phyloP scores from a whole-genome alignment of 2,113 vertebrate species.

The Mesitornis unicolor region DNA sequence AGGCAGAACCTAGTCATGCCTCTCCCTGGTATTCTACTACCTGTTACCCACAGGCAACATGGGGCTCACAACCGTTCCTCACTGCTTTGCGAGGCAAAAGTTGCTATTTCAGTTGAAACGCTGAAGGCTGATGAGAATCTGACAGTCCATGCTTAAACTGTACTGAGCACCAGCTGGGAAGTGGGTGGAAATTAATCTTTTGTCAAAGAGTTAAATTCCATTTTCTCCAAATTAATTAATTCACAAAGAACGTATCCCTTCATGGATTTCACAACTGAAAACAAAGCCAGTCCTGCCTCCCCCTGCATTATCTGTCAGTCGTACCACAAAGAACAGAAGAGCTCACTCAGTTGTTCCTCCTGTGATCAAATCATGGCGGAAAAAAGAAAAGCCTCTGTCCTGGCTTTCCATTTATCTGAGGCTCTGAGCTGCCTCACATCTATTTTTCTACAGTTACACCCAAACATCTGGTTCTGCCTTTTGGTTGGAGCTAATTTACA shows the following conservation, averaged over 20 bases:
- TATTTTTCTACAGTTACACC: not conserved
- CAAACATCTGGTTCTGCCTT: not conserved
- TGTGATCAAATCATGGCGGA: not conserved
- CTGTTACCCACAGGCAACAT: not conserved
- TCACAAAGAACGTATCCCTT: slow-evolving; percentile 26
- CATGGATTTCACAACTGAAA: not conserved
- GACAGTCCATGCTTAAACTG: not conserved
- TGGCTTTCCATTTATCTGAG: not conserved
- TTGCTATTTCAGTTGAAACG: not conserved
- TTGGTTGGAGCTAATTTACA: not conserved
- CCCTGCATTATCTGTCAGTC: not conserved
- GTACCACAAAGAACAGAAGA: not conserved
- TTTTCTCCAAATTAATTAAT: slow-evolving; percentile 27
- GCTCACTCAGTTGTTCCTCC: not conserved
- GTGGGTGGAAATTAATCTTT: slow-evolving; percentile 46
- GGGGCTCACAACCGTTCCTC: not conserved
- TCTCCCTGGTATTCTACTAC: not conserved
- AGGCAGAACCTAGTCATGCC: not conserved
- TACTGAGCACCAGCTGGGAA: slow-evolving; percentile 17
- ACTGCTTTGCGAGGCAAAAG: not conserved
- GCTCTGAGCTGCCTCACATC: not conserved
- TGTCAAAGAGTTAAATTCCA: slow-evolving; percentile 3
- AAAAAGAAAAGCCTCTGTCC: not conserved
- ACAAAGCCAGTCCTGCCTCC: not conserved
- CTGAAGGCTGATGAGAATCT: not conserved